phyloP scores from a whole-genome alignment of 1,140 invertebrate genomes.

The Pachypsylla venusta region DNA sequence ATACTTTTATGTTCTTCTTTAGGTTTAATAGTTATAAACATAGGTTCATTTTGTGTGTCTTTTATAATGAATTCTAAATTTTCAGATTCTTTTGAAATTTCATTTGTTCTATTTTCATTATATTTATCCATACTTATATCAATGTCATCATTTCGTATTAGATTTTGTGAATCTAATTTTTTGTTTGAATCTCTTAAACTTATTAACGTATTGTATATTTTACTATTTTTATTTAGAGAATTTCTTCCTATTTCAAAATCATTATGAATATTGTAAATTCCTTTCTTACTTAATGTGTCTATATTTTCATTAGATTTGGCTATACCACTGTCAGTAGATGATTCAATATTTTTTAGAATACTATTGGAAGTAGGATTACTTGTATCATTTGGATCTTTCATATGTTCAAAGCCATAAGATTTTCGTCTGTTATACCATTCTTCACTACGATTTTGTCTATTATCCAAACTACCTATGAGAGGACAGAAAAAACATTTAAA shows the following conservation, averaged over 20 bases:
- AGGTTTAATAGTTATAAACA: conserved; percentile 14
- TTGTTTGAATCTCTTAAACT: neutral
- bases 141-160: neutral
- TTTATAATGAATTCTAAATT: too few relatives aligned
- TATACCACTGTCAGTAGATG: conserved; percentile 53
- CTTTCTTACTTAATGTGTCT: neutral
- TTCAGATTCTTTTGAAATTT: too few relatives aligned
- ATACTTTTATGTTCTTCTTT: neutral
- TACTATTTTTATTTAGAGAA: neutral
- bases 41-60: neutral
- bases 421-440: conserved; percentile 53
- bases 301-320: conserved; percentile 48
- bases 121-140: neutral
- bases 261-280: neutral
- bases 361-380: neutral
- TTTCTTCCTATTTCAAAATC: neutral
- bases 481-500: too few relatives aligned
- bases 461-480: conserved; percentile 40
- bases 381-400: conserved; percentile 26
- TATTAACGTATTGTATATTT: neutral
- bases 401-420: conserved; percentile 56
- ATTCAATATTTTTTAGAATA: conserved; percentile 38
- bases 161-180: neutral
- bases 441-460: conserved; percentile 32
- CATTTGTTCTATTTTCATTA: too few relatives aligned